Evolutionary conservation across 2,113 vertebrate species (phyloP).

Genomic region (Dolichotis patagonum): DNA sequence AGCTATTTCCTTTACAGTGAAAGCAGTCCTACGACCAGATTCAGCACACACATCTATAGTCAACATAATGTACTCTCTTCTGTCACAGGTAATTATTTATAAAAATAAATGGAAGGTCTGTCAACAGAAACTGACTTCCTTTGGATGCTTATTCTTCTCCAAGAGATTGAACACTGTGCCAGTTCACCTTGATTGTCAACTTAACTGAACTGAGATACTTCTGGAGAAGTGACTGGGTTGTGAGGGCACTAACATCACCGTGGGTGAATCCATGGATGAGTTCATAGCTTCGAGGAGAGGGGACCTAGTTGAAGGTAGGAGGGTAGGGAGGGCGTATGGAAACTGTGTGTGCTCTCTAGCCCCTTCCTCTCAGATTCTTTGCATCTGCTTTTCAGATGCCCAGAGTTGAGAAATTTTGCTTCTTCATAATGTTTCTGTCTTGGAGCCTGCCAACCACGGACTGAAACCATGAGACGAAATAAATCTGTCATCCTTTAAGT

Average conservation of each 20-base stretch:
- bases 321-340: not conserved
- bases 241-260: not conserved
- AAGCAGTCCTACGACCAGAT: not conserved
- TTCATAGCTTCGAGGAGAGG: not conserved
- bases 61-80: not conserved
- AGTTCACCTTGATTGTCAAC: not conserved
- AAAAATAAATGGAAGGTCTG: not conserved
- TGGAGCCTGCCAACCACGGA: not conserved
- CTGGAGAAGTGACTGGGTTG: not conserved
- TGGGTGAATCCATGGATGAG: not conserved
- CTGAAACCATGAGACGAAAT: not conserved
- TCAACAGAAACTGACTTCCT: slow-evolving; percentile 1
- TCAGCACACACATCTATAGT: not conserved
- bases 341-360: not conserved
- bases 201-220: not conserved
- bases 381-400: not conserved
- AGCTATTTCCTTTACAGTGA: not conserved
- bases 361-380: not conserved
- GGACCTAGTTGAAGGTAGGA: not conserved
- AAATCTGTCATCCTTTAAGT: not conserved
- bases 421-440: not conserved
- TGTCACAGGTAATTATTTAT: not conserved
- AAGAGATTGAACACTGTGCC: not conserved
- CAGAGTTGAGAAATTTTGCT: not conserved
- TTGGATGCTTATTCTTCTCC: not conserved